Conservation (phyloP, 1,140 invertebrate genomes). For the Argopecten irradians region DNA sequence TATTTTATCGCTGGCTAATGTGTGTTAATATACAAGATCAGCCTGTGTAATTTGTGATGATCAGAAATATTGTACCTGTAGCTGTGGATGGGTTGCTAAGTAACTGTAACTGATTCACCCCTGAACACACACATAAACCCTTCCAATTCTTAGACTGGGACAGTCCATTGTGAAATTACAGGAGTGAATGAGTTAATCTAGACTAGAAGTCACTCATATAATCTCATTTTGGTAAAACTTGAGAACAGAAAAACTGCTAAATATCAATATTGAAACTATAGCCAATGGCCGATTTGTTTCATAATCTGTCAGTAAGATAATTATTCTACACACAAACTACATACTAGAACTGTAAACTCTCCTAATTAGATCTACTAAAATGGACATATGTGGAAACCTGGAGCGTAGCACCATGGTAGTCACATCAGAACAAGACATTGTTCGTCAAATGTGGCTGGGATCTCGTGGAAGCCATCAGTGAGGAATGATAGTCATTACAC, state of each 20-base stretch:
- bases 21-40: too few relatives aligned
- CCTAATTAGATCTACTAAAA: not conserved
- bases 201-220: not conserved
- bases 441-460: not conserved
- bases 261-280: not conserved
- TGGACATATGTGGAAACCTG: not conserved
- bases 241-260: not conserved
- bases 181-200: too few relatives aligned
- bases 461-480: constrained; percentile 12
- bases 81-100: too few relatives aligned
- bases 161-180: too few relatives aligned
- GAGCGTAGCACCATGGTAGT: not conserved
- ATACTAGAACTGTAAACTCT: not conserved
- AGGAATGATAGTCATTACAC: not conserved
- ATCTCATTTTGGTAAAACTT: constrained; percentile 3
- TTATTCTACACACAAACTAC: not conserved
- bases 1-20: too few relatives aligned
- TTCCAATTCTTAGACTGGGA: too few relatives aligned
- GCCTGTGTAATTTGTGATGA: too few relatives aligned
- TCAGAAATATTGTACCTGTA: too few relatives aligned
- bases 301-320: too few relatives aligned
- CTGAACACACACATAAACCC: too few relatives aligned
- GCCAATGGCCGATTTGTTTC: too few relatives aligned
- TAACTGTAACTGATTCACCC: too few relatives aligned
- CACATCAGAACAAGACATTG: not conserved